Base-by-base conservation (phyloP, 2,113 vertebrate genomes). In the Tylochromis polylepis region DNA sequence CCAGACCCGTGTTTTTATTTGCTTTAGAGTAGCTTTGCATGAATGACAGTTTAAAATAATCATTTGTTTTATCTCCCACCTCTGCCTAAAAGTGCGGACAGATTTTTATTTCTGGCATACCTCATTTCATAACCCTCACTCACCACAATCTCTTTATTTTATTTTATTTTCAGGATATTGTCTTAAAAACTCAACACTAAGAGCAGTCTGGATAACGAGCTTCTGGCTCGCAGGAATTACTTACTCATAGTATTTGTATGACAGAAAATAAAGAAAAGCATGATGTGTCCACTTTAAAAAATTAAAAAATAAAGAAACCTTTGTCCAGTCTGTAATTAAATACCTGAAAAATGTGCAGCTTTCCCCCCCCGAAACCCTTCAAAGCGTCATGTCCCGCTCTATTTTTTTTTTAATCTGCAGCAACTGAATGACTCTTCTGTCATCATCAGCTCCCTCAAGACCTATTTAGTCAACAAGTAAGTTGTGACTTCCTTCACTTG, bases 401-500 rank as follows among this genome's bases (percentile, higher is more conserved):
- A 0, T 75, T 12, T 49, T 6, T 6, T 65, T 5, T 57, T 16
- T 8, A 12, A 8, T 75, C 31, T 91, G 57, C 97, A 98, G 98
- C 99, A 99, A 95, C 90, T 99, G 81, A 99, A 99, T 0, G 99
- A 99, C 89, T 99, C 99, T 1, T 99, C 99, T 0, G 97, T 99
- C 88, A 99, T 99, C 94, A 98, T 99, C 90, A 99, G 98, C 49
- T 95, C 96, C 84, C 94, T 99, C 91, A 98, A 97, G 96, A 97
- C 97, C 2, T 95, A 96, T 90, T 95, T 99, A 36, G 79, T 98
- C 82, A 97, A 95, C 62, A 97, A 95, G 99, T 99, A 95, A 98
- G 97, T 88, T 38, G 24, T 6, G 16, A 82, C 20, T 27, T 57
- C 15, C 22, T 20, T 75, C n/a, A 22, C 11, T 27, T 59, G 16